Conservation (phyloP, 2,888 invertebrate genomes). For the Rugalucina vietnamica region DNA sequence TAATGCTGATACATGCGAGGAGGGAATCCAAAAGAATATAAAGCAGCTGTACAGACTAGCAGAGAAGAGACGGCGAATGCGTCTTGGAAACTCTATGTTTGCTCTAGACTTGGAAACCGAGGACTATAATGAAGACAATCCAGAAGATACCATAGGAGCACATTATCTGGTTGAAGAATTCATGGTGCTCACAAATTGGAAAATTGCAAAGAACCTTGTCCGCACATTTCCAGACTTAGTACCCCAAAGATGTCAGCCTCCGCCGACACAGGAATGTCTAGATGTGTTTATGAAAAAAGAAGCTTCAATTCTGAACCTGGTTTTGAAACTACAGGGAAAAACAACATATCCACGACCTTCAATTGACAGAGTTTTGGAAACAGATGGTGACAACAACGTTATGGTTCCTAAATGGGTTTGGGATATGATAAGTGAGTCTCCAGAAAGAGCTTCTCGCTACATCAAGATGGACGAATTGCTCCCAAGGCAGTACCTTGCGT, state of each 20-base stretch:
- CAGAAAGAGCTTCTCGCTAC: constrained; percentile 24
- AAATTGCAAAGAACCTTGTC: constrained; percentile 31
- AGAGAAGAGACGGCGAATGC: constrained; percentile 31
- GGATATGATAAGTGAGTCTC: constrained; percentile 24
- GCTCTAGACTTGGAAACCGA: constrained; percentile 46
- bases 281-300: constrained; percentile 36
- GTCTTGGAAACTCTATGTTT: constrained; percentile 44
- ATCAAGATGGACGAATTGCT: constrained; percentile 58
- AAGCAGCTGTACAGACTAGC: constrained; percentile 44
- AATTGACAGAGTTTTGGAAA: constrained; percentile 2
- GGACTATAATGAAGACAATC: constrained; percentile 2
- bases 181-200: constrained; percentile 52
- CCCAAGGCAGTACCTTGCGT: constrained; percentile 57
- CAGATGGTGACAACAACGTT: background rate
- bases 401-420: constrained; percentile 45
- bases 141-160: constrained; percentile 36
- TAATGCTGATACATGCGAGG: background rate
- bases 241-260: constrained; percentile 46
- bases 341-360: constrained; percentile 5
- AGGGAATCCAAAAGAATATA: constrained; percentile 37
- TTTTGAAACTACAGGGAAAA: constrained; percentile 47
- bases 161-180: constrained; percentile 61
- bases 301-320: constrained; percentile 20
- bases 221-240: constrained; percentile 22
- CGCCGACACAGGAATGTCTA: constrained; percentile 39